Base-by-base conservation (phyloP, 1,140 invertebrate genomes). In the Drosophila nigromelanica region DNA sequence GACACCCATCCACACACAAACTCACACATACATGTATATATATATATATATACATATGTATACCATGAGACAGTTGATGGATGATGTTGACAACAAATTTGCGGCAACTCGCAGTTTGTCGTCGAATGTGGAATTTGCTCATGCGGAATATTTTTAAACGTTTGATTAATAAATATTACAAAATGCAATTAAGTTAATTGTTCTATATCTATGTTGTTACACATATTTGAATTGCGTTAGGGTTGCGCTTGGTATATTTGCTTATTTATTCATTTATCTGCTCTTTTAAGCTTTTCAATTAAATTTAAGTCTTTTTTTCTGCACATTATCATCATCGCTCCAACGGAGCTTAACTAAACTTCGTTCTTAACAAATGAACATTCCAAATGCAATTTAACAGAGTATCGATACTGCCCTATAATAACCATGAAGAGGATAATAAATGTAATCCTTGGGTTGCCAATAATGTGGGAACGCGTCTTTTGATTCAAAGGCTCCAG, bases 111-210 rank as follows among this genome's bases (percentile, higher is more conserved):
- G 62, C 51, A 35, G 24, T 24, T 54, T 12, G 21, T 21, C 52
- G 18, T 55, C 35, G 18, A 56, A 56, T 56, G 39, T 27, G 37
- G 18, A 15, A 42, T 27, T 15, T 7, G 47, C 35, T 21, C 30
- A 33, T 14, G 39, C 37, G 35, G 24, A 27, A 42, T 18, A 27
- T 27, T 63, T 59, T 67, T 60, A 60, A 68, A 68, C 37, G 37
- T 68, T 68, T 58, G 58, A 62, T 60, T 69, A 50, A 61, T 69
- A 69, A 54, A 61, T 52, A 69, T 52, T 62, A 43, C 39, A 62
- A 62, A 69, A 51, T 52, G 47, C 58, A 48, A 69, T 69, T 69
- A 62, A 62, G 54, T 54, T 61, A 69, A 69, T 69, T 61, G 66
- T 39, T 10, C 11, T 33, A 8, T 15, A n/a, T 35, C 12, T 18